Conservation (phyloP, 2,888 invertebrate genomes). For the Ochropleura plecta region DNA sequence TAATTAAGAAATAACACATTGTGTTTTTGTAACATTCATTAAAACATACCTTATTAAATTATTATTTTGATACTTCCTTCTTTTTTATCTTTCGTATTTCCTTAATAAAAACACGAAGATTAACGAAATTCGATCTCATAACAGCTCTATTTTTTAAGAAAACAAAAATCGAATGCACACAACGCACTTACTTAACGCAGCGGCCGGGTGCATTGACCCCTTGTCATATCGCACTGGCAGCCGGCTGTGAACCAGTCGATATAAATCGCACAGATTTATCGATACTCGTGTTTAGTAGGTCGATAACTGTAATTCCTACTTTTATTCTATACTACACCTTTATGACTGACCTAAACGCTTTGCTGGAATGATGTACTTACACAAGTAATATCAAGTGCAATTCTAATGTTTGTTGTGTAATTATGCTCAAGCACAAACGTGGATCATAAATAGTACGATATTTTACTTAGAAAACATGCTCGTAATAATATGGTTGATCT, state of each 20-base stretch:
- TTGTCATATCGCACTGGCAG: constrained; percentile 84
- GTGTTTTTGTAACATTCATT: constrained; percentile 14
- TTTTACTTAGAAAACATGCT: constrained; percentile 14
- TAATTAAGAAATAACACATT: constrained; percentile 14
- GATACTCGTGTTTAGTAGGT: constrained; percentile 66
- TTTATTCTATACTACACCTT: constrained; percentile 55
- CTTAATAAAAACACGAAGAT: neutral
- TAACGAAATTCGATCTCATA: constrained; percentile 55
- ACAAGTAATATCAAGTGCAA: constrained; percentile 18
- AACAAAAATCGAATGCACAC: constrained; percentile 74
- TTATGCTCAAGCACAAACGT: constrained; percentile 30
- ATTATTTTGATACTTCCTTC: constrained; percentile 11
- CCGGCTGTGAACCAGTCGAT: constrained; percentile 68
- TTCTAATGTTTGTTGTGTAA: constrained; percentile 4
- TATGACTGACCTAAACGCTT: constrained; percentile 28
- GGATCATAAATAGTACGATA: constrained; percentile 5
- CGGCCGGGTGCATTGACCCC: constrained; percentile 77
- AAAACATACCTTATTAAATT: neutral
- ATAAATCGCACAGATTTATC: constrained; percentile 69
- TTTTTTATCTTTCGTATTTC: constrained; percentile 27
- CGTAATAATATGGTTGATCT: no score
- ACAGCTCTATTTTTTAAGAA: constrained; percentile 70
- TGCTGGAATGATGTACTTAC: constrained; percentile 15
- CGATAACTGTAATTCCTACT: constrained; percentile 65
- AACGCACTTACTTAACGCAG: constrained; percentile 70